Base-by-base conservation (phyloP, 2,888 invertebrate species). In the Buathra laborator region DNA sequence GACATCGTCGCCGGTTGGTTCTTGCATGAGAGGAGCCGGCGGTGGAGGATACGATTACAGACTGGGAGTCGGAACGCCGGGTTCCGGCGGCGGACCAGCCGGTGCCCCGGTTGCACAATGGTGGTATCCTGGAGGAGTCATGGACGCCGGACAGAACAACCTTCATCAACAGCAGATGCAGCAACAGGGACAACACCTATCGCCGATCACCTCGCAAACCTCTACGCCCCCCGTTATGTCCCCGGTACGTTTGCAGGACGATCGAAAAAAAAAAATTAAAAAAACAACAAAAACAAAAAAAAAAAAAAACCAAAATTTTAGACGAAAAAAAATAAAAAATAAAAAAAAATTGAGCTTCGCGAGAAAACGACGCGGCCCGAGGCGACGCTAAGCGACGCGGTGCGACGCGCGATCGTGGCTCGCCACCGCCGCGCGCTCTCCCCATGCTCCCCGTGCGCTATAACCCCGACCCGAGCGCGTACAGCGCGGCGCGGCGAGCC, bases 91-190 rank as follows among this genome's bases (percentile, higher is more conserved):
- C 7, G 83, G 92, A 87, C 91, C 93, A 83, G 91, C 91, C 70
- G 94, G 95, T 56, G 90, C 92, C 84, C 92, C 93, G 87, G 95
- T 95, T 88, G 95, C 95, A 79, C 96, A 96, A 91, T 97, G 97
- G 96, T 97, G 97, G 97, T 97, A 97, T 95, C 95, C 96, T 87
- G 95, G 96, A 90, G 95, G 95, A 89, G 95, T 96, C 86, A 96
- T 95, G 92, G 95, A 95, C 89, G 95, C 95, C 88, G 94, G 94
- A 86, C 92, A 92, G 85, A 95, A 96, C 91, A 96, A 95, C 94
- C 95, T 95, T 89, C 95, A 96, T 92, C 95, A 96, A 90, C 95
- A 95, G 88, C 94, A 95, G 90, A 94, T 94, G 88, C 94, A 94
- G 90, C 95, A 95, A 89, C 95, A 95, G 19, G 95, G 95, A 84